Conservation (phyloP, 2,797 vertebrate species). For the Anisognathus igniventris region DNA sequence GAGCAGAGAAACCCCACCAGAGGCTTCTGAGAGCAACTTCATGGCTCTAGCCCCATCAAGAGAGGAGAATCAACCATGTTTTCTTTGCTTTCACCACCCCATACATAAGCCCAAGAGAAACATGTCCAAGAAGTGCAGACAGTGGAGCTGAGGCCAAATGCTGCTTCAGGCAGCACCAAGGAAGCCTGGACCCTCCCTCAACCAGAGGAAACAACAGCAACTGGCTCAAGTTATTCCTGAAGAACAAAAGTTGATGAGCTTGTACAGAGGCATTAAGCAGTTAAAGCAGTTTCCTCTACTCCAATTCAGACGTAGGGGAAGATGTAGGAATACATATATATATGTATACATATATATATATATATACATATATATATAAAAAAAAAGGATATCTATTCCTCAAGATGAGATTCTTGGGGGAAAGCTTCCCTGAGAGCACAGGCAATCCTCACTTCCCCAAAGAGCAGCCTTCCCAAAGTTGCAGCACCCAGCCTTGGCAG, state of each 20-base stretch:
- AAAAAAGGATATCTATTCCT: neutral
- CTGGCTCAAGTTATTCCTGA: neutral
- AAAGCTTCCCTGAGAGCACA: neutral
- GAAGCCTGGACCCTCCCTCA: neutral
- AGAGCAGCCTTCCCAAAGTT: neutral
- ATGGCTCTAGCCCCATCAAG: neutral
- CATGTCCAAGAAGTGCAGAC: neutral
- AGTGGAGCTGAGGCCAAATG: neutral
- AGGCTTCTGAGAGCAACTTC: neutral
- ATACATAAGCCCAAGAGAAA: neutral
- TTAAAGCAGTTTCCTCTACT: neutral
- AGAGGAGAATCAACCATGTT: neutral
- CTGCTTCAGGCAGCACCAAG: neutral
- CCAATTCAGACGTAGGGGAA: neutral
- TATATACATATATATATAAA: rapidly evolving
- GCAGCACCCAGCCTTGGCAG: neutral
- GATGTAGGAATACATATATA: neutral
- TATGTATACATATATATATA: neutral
- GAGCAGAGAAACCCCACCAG: neutral
- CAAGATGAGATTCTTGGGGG: neutral
- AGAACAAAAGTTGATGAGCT: neutral
- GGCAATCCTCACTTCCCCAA: neutral
- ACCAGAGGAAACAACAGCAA: neutral
- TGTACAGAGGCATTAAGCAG: neutral
- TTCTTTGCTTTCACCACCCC: neutral